phyloP scores from a whole-genome alignment of 2,797 vertebrate genomes.

The Poeciliopsis infans region DNA sequence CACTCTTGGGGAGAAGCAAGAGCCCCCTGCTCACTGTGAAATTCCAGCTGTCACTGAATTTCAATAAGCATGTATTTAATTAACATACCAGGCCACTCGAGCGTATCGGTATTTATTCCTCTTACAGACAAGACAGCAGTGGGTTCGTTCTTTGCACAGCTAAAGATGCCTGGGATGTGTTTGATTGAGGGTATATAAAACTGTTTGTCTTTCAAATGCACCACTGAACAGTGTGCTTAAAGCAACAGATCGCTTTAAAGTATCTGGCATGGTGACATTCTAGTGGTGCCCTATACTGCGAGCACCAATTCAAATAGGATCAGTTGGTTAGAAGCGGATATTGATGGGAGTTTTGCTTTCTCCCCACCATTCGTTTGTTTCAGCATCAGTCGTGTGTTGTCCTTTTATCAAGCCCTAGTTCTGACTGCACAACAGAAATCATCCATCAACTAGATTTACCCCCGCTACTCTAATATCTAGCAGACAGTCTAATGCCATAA shows the following conservation, averaged over 20 bases:
- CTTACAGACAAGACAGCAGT: constrained; percentile 59
- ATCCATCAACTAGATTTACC: constrained; percentile 77
- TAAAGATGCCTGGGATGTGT: constrained; percentile 43
- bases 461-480: constrained; percentile 70
- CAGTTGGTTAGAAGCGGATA: constrained; percentile 36
- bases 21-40: constrained; percentile 71
- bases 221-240: constrained; percentile 39
- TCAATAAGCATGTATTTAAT: constrained; percentile 85
- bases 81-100: constrained; percentile 79
- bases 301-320: constrained; percentile 30
- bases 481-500: constrained; percentile 74
- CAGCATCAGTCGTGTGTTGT: constrained; percentile 51
- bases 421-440: constrained; percentile 71
- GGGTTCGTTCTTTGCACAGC: constrained; percentile 56
- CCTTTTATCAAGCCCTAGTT: constrained; percentile 70
- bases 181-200: constrained; percentile 60
- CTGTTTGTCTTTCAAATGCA: constrained; percentile 50
- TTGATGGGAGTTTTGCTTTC: constrained; percentile 50
- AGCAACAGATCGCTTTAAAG: constrained; percentile 24
- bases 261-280: constrained; percentile 30
- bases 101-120: constrained; percentile 78
- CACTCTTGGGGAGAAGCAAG: constrained; percentile 70
- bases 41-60: constrained; percentile 82
- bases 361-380: constrained; percentile 55
- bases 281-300: background rate